Evolutionary conservation across 2,113 vertebrate species (phyloP).

Genomic region (Sardina pilchardus): DNA sequence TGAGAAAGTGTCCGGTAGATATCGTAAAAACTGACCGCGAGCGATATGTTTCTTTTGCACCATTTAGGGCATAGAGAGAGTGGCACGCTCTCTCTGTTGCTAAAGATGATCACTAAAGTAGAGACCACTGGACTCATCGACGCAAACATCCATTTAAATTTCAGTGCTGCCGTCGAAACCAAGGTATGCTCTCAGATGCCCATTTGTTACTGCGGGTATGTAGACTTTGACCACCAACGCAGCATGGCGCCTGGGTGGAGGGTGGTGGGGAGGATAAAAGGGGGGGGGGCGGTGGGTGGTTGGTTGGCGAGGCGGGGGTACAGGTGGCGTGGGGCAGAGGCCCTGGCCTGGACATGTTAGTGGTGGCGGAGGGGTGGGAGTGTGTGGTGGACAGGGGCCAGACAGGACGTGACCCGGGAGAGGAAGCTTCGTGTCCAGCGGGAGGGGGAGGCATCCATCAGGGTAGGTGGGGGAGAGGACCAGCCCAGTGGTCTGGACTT

Average conservation of each 20-base stretch:
- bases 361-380: slow-evolving; percentile 74
- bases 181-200: not conserved
- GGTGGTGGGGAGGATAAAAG: slow-evolving; percentile 26
- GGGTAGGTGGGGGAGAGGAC: slow-evolving; percentile 34
- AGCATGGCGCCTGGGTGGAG: slow-evolving; percentile 57
- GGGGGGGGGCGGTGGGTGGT: not conserved
- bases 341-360: slow-evolving; percentile 72
- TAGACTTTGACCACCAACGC: slow-evolving; percentile 56
- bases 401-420: slow-evolving; percentile 73
- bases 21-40: not conserved
- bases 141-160: not conserved
- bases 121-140: not conserved
- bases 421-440: slow-evolving; percentile 67
- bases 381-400: slow-evolving; percentile 76
- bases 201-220: not conserved
- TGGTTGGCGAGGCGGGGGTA: not conserved
- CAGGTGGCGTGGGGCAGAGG: slow-evolving; percentile 52
- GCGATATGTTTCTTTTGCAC: not conserved
- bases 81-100: not conserved
- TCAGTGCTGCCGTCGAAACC: not conserved
- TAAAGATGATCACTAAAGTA: not conserved
- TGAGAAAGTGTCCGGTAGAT: slow-evolving; percentile 4
- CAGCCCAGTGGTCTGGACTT: slow-evolving; percentile 59
- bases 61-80: not conserved
- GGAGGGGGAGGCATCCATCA: slow-evolving; percentile 71